A percentile compares a stretch with the other conserved stretches of the same genome.
These are phyloP conservation scores for Brassicogethes aeneus DNA, from an alignment of 2,888 invertebrate genomes.

Conservation along the genomic window DNA sequence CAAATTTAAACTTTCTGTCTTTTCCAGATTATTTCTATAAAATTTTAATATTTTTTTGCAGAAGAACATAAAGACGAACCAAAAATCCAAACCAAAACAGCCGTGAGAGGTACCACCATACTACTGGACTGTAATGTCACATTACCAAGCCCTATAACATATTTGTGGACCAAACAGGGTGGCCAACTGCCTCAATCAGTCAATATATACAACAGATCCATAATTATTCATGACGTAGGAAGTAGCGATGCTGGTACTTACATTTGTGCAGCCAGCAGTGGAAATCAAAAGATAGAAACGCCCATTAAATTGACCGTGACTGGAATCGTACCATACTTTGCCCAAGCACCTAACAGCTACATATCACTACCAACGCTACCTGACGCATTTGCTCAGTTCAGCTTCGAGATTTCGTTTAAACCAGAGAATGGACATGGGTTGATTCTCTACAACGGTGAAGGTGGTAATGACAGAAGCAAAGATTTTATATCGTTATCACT, in stretches of 20 bases:
- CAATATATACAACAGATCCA: conserved; percentile 38
- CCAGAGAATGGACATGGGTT: conserved; percentile 65
- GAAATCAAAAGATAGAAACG: conserved; percentile 55
- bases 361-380: conserved; percentile 67
- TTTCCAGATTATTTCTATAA: too few relatives aligned
- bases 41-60: too few relatives aligned
- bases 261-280: conserved; percentile 67
- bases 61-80: conserved; percentile 21
- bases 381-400: conserved; percentile 73
- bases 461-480: too few relatives aligned
- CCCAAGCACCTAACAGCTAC: conserved; percentile 70
- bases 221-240: conserved; percentile 46
- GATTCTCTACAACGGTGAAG: conserved; percentile 80
- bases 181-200: conserved; percentile 54
- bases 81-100: conserved; percentile 46
- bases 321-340: conserved; percentile 80
- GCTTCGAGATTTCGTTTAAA: conserved; percentile 85
- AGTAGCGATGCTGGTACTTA: conserved; percentile 84
- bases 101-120: conserved; percentile 54
- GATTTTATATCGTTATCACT: conserved; percentile 81
- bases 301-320: conserved; percentile 69
- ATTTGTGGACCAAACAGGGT: conserved; percentile 70
- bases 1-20: too few relatives aligned
- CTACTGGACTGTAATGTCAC: conserved; percentile 62
- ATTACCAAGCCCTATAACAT: conserved; percentile 53